Evolutionary conservation across 2,113 vertebrate species (phyloP), one percentile per base, ranked within the genome.

Genomic region (Gymnocephalus cernua): DNA sequence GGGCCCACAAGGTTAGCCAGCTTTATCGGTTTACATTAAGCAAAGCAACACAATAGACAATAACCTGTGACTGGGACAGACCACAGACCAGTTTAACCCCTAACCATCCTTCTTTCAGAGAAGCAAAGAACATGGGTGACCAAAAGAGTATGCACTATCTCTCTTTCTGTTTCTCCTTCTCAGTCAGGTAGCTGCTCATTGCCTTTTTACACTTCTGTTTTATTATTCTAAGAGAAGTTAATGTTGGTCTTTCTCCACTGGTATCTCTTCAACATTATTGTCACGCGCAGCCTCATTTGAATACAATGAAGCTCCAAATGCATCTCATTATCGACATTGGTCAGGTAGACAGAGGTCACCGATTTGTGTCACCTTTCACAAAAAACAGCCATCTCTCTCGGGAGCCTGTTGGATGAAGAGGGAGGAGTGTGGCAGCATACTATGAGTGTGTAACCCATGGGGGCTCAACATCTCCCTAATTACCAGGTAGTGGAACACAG

Each of bases 11-110:
- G 95, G 95, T 95, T 94, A 95, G 94, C 91, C 92, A 92, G 92
- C 91, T 94, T 94, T 95, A 96, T 94, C 82, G 93, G 94, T 95
- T 95, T 95, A 94, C 93, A 93, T 95, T 95, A 95, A 94, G 91
- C 86, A 93, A 93, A 93, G 93, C 93, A 95, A 95, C 92, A 95
- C 93, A 93, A 93, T 87, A 89, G 92, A 93, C 88, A 92, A 95
- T 93, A 81, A 80, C 81, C 80, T 82, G 18, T 45, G 85, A 89
- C 85, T 90, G 76, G 86, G 88, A 93, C 82, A 64, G 79, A 51
- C 67, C 78, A 93, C 82, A 64, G 79, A 51, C 67, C 78, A 76
- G 57, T 90, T 90, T 85, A 89, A 83, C 86, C 80, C 85, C 62
- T 65, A 63, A 48, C 57, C 62, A 82, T 83, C 81, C 62, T 62